Percentiles rank a stretch among this genome's conserved stretches.
phyloP scores from a whole-genome alignment of 2,113 vertebrate species.

The Microtus ochrogaster region DNA sequence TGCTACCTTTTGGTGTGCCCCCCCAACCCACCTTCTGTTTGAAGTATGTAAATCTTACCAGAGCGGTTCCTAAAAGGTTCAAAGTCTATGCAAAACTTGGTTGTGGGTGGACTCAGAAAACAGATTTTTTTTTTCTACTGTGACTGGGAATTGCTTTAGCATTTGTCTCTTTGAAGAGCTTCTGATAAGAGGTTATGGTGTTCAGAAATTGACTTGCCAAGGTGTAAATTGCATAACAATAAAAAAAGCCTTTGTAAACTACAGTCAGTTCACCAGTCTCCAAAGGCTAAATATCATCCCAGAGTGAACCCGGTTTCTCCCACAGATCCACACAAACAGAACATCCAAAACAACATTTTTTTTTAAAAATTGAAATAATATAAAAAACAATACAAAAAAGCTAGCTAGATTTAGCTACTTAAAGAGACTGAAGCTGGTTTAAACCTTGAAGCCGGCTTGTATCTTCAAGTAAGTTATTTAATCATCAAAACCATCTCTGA shows the following conservation, averaged over 20 bases:
- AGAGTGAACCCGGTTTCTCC: too few relatives aligned
- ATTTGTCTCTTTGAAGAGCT: neutral
- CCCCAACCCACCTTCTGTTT: neutral
- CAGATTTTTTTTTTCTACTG: neutral
- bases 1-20: too few relatives aligned
- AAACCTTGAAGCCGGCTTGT: neutral
- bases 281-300: too few relatives aligned
- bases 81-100: neutral
- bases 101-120: neutral
- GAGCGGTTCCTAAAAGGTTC: neutral
- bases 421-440: neutral
- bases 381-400: neutral
- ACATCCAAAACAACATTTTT: neutral
- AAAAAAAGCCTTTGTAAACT: neutral
- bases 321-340: too few relatives aligned
- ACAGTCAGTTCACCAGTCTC: neutral
- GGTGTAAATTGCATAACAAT: neutral
- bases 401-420: neutral
- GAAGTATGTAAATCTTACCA: neutral
- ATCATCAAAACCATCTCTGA: conserved; percentile 8
- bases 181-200: neutral
- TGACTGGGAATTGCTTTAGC: neutral
- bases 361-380: neutral
- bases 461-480: neutral
- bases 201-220: neutral